Conservation (phyloP, 2,888 invertebrate species). For the Parnassius mnemosyne region DNA sequence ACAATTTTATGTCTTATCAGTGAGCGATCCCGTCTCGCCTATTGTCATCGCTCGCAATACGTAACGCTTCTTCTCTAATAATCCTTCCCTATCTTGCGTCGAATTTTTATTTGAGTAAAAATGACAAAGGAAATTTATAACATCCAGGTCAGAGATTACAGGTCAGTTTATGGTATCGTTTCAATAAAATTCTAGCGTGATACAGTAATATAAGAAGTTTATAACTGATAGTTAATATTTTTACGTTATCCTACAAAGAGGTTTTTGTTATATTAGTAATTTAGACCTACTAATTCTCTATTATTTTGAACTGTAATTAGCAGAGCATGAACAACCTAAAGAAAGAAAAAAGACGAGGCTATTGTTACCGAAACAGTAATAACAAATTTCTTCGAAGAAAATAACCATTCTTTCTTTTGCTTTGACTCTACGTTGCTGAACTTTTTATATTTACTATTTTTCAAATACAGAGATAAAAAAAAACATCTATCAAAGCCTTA, state of each 20-base stretch:
- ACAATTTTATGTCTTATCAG: too few species aligned
- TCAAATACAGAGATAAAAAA: background rate
- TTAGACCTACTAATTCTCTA: slow-evolving; percentile 5
- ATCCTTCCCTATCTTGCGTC: too few species aligned
- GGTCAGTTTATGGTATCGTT: background rate
- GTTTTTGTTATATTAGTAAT: slow-evolving; percentile 3
- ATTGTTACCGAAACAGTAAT: slow-evolving; percentile 24
- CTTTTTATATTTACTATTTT: slow-evolving; percentile 7
- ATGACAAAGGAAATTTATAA: too few species aligned
- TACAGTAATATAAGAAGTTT: too few species aligned
- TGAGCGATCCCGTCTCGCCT: too few species aligned
- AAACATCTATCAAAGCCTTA: too few species aligned
- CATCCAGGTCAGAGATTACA: background rate
- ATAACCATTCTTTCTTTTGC: slow-evolving; percentile 20
- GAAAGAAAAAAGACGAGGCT: slow-evolving; percentile 17
- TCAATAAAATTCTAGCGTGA: too few species aligned
- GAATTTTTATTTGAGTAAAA: too few species aligned
- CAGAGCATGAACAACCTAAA: slow-evolving; percentile 20
- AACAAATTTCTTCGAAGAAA: slow-evolving; percentile 21
- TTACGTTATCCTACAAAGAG: too few species aligned
- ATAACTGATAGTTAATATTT: too few species aligned
- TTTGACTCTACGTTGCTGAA: slow-evolving; percentile 14
- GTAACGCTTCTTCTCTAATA: too few species aligned
- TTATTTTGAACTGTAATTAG: slow-evolving; percentile 24
- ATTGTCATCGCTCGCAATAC: too few species aligned